Percentiles rank a stretch among this genome's conserved stretches.
Evolutionary conservation across 2,888 invertebrate species (phyloP).

Genomic region (Pediacus dermestoides): DNA sequence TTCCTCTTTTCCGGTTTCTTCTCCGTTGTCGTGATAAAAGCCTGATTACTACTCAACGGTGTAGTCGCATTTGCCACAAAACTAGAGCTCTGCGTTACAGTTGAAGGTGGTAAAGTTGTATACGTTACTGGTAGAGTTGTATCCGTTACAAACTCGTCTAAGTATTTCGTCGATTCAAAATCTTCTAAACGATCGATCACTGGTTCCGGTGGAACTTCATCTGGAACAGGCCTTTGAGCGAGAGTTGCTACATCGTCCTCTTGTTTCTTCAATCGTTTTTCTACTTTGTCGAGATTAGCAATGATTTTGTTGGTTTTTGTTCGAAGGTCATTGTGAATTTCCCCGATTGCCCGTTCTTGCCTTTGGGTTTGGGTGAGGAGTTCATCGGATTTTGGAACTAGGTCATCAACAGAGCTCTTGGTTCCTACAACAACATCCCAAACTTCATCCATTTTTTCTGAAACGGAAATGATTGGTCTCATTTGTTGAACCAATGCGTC

Average conservation of each 20-base stretch:
- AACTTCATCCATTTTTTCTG: conserved; percentile 88
- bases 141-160: conserved; percentile 42
- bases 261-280: conserved; percentile 78
- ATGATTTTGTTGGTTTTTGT: conserved; percentile 83
- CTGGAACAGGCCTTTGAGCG: conserved; percentile 71
- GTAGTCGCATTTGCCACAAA: conserved; percentile 21
- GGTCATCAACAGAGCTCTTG: conserved; percentile 80
- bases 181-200: conserved; percentile 77
- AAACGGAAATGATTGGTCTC: conserved; percentile 78
- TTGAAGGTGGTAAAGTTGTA: conserved; percentile 49
- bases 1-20: conserved; percentile 58
- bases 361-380: conserved; percentile 79
- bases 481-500: conserved; percentile 79
- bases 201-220: conserved; percentile 71
- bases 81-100: conserved; percentile 34
- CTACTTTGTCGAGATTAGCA: conserved; percentile 82
- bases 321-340: conserved; percentile 78
- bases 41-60: conserved; percentile 20
- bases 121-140: conserved; percentile 40
- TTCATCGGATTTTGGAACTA: conserved; percentile 83
- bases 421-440: conserved; percentile 89
- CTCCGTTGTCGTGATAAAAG: conserved; percentile 42
- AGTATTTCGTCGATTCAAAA: conserved; percentile 68
- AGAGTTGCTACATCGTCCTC: conserved; percentile 78
- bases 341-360: conserved; percentile 81